Evolutionary conservation across 2,797 vertebrate genomes (phyloP).

Genomic region (Lutra lutra): DNA sequence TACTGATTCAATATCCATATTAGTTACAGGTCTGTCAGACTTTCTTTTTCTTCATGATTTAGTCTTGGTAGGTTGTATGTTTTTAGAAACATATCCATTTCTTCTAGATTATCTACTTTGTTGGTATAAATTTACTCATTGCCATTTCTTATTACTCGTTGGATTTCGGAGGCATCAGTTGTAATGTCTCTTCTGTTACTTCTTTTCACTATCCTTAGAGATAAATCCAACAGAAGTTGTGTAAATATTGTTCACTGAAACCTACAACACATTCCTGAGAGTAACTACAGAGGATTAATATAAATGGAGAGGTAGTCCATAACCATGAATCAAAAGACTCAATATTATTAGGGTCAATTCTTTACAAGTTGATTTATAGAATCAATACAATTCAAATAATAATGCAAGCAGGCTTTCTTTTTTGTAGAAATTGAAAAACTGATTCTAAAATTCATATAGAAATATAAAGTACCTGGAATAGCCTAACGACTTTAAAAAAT

Average conservation of each 20-base stretch:
- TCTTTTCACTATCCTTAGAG: neutral
- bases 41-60: neutral
- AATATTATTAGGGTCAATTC: neutral
- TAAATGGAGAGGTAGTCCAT: neutral
- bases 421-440: neutral
- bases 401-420: neutral
- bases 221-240: neutral
- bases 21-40: neutral
- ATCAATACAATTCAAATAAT: neutral
- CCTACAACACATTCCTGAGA: neutral
- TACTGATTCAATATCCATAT: neutral
- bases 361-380: neutral
- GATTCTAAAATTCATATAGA: neutral
- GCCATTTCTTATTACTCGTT: neutral
- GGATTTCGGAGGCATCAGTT: neutral
- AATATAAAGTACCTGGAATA: neutral
- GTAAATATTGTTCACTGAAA: neutral
- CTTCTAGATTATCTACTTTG: neutral
- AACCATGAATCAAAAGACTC: neutral
- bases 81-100: neutral
- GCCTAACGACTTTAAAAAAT: neutral
- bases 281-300: neutral
- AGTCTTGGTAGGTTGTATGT: neutral
- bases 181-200: neutral
- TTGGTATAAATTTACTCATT: neutral